Conservation (phyloP, 2,888 invertebrate species). For the Tenodera sinensis region DNA sequence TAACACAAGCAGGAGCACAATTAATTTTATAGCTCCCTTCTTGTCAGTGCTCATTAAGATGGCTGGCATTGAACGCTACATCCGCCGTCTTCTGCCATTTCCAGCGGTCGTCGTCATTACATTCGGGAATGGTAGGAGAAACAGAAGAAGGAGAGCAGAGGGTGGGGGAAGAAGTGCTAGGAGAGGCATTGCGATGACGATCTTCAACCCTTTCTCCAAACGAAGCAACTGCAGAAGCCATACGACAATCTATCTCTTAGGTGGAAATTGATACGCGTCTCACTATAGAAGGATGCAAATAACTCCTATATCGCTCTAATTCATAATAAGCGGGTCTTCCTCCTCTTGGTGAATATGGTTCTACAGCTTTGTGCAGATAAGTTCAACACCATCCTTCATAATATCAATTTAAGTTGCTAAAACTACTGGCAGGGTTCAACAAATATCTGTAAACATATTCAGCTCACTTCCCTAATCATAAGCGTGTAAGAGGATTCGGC, state of each 20-base stretch:
- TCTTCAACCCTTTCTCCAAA: conserved; percentile 7
- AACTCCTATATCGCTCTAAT: too few species aligned
- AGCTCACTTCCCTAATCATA: too few species aligned
- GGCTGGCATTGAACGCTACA: conserved; percentile 27
- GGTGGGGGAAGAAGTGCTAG: not conserved
- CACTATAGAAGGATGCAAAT: not conserved
- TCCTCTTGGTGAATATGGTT: too few species aligned
- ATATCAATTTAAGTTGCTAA: too few species aligned
- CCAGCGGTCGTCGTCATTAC: conserved; percentile 12
- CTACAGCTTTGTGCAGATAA: too few species aligned
- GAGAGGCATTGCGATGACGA: not conserved
- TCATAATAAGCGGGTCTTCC: too few species aligned
- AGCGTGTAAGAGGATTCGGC: too few species aligned
- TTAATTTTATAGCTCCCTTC: conserved; percentile 32
- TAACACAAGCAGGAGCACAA: conserved; percentile 32
- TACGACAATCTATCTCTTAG: not conserved
- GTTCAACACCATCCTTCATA: too few species aligned
- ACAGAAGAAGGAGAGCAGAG: not conserved
- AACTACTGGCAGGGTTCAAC: too few species aligned
- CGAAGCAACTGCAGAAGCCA: not conserved
- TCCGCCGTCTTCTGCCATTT: conserved; percentile 18
- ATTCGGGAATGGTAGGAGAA: not conserved
- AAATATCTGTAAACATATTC: too few species aligned
- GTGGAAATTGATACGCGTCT: not conserved
- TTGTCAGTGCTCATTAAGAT: conserved; percentile 32